Percentiles rank a stretch among this genome's conserved stretches.
These are phyloP conservation scores for Rhopilema esculentum DNA, from an alignment of 30 jellyfish, hydroid and myxozoan genomes.

Conservation along the genomic window DNA sequence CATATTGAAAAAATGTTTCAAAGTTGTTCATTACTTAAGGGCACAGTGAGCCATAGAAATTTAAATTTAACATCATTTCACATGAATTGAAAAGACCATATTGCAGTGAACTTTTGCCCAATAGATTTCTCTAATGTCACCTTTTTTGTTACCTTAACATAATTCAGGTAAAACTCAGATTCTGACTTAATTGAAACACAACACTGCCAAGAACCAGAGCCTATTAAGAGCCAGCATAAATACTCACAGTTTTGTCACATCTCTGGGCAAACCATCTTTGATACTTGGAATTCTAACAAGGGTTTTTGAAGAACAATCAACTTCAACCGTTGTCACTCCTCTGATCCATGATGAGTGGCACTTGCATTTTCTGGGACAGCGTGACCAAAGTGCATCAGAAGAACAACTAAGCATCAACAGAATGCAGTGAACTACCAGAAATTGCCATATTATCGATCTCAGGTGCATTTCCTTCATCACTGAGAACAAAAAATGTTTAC, in stretches of 20 bases:
- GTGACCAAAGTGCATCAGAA: conserved; percentile 56
- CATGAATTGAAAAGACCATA: too few relatives aligned
- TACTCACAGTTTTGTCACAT: conserved; percentile 85
- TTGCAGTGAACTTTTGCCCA: too few relatives aligned
- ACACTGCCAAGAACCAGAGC: too few relatives aligned
- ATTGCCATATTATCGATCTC: background rate
- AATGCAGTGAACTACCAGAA: background rate
- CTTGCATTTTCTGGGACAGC: conserved; percentile 86
- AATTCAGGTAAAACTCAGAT: too few relatives aligned
- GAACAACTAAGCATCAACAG: background rate
- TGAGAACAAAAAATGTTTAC: background rate
- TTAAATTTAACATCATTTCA: too few relatives aligned
- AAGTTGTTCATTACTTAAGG: too few relatives aligned
- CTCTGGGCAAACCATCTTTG: conserved; percentile 65
- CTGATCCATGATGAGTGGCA: conserved; percentile 97
- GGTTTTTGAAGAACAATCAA: conserved; percentile 80
- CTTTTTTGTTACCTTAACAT: too few relatives aligned
- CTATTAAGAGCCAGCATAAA: background rate
- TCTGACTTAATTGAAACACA: too few relatives aligned
- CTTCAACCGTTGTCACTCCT: conserved; percentile 86
- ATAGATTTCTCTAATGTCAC: too few relatives aligned
- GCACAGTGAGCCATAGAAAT: too few relatives aligned
- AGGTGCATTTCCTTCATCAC: background rate
- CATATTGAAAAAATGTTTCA: too few relatives aligned
- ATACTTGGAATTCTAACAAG: conserved; percentile 72